Conservation (phyloP, 1,140 invertebrate species). For the Aphelinus atriplicis region DNA sequence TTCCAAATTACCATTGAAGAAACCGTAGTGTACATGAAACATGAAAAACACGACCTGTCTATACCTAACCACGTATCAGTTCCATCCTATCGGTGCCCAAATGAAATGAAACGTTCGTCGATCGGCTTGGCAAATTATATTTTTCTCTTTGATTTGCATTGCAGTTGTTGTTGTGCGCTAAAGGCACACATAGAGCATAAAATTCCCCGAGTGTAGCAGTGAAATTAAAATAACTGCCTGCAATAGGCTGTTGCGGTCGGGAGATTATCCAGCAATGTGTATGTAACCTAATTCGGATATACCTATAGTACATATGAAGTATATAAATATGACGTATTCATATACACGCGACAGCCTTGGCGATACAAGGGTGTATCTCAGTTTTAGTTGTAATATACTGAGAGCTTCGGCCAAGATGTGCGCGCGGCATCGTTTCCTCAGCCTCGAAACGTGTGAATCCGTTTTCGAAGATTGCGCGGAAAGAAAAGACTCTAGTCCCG, state of each 20-base stretch:
- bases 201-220: conserved; percentile 63
- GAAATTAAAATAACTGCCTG: conserved; percentile 57
- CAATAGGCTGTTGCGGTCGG: conserved; percentile 60
- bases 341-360: conserved; percentile 7
- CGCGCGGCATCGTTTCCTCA: conserved; percentile 36
- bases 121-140: conserved; percentile 63
- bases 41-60: too few species aligned
- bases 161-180: conserved; percentile 65
- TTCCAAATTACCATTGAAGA: too few species aligned
- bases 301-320: conserved; percentile 55
- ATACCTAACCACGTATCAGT: too few species aligned
- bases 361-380: conserved; percentile 5
- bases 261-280: conserved; percentile 66
- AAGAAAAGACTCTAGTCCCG: not conserved
- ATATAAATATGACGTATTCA: not conserved
- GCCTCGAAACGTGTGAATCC: conserved; percentile 40
- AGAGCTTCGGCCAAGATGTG: too few species aligned
- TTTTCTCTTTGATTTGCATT: conserved; percentile 63
- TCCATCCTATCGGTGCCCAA: too few species aligned
- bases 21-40: too few species aligned
- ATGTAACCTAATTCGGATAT: conserved; percentile 66
- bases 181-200: conserved; percentile 61
- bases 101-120: conserved; percentile 48
- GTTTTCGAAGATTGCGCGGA: conserved; percentile 34
- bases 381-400: not conserved